Conservation (phyloP, 2,797 vertebrate species). For the Netta rufina region DNA sequence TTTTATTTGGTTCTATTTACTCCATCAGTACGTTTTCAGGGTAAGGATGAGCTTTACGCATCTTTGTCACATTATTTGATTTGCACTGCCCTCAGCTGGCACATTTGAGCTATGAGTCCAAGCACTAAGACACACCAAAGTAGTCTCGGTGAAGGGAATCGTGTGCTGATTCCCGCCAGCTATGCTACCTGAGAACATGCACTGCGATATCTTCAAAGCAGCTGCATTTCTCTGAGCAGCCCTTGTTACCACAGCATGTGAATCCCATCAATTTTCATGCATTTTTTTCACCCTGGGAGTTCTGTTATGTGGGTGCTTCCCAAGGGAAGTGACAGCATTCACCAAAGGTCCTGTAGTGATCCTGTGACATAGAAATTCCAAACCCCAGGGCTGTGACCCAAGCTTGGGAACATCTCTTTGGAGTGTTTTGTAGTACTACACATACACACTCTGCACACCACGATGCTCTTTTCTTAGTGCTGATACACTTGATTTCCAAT, state of each 20-base stretch:
- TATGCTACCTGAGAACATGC: background rate
- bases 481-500: background rate
- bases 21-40: background rate
- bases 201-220: fast-evolving
- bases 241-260: background rate
- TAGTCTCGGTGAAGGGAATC: background rate
- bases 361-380: background rate
- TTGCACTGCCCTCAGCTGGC: slow-evolving; percentile 59
- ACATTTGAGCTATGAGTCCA: background rate
- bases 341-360: background rate
- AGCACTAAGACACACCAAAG: too few relatives aligned
- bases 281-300: fast-evolving
- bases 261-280: fast-evolving
- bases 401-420: background rate
- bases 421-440: background rate
- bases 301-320: background rate
- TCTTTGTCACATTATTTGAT: background rate
- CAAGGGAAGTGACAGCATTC: fast-evolving
- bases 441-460: background rate
- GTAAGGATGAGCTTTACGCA: background rate
- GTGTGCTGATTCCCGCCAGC: background rate
- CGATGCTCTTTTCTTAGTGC: background rate
- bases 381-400: background rate
- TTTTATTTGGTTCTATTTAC: background rate
- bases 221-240: background rate